Conservation (phyloP, 2,797 vertebrate genomes). For the Emys orbicularis region DNA sequence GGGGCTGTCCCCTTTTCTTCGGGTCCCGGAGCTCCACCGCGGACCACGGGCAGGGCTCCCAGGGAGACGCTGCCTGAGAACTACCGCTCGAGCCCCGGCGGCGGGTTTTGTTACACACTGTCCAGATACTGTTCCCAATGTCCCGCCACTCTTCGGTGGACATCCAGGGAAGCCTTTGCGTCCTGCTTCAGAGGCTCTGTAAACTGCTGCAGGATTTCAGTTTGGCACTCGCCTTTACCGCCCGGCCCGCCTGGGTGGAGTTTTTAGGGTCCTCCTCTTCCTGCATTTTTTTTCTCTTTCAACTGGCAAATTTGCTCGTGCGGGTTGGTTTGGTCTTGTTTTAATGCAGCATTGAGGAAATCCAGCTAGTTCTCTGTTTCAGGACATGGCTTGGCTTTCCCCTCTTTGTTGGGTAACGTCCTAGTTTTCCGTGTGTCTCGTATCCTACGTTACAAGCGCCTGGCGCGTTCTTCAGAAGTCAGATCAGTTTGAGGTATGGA, state of each 20-base stretch:
- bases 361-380: background rate
- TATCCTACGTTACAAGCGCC: background rate
- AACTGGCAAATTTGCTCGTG: background rate
- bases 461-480: background rate
- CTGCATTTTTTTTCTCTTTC: background rate
- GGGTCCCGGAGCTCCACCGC: background rate
- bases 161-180: background rate
- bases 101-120: background rate
- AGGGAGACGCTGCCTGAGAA: background rate
- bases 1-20: background rate
- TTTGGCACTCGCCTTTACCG: background rate
- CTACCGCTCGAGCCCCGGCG: background rate
- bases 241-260: background rate
- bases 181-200: background rate
- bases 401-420: background rate
- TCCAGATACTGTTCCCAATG: background rate
- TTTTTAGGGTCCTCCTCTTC: background rate
- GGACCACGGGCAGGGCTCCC: no score
- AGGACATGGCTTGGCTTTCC: background rate
- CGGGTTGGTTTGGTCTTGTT: background rate
- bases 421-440: background rate
- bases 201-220: background rate
- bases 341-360: background rate
- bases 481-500: slow-evolving; percentile 17
- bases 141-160: background rate